Conservation (phyloP, 2,888 invertebrate genomes). For the Lycophotia porphyrea region DNA sequence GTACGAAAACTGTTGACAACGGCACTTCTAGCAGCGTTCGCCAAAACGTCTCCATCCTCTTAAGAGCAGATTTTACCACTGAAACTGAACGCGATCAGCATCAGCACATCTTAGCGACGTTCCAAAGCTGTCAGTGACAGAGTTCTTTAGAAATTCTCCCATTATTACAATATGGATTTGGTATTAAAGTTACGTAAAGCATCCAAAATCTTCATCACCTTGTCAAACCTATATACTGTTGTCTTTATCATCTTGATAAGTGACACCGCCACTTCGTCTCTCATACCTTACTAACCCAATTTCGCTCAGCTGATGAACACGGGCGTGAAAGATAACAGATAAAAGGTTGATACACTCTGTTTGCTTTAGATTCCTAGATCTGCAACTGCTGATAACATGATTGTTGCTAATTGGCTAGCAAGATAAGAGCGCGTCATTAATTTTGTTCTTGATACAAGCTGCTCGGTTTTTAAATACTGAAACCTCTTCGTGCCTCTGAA, state of each 20-base stretch:
- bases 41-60: background rate
- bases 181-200: background rate
- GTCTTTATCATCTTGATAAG: conserved; percentile 39
- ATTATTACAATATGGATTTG: background rate
- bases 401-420: conserved; percentile 53
- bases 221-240: background rate
- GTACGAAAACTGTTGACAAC: background rate
- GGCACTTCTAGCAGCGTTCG: background rate
- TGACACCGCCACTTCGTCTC: conserved; percentile 31
- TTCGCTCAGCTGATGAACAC: conserved; percentile 54
- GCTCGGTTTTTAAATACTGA: background rate
- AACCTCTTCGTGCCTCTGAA: background rate
- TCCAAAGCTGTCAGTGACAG: background rate
- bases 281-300: conserved; percentile 52
- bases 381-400: conserved; percentile 48
- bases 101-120: background rate
- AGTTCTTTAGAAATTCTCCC: background rate
- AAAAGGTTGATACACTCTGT: conserved; percentile 62
- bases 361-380: conserved; percentile 60
- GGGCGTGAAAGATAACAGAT: conserved; percentile 56
- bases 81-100: background rate
- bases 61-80: background rate
- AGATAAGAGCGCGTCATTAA: conserved; percentile 48
- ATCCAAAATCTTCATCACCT: background rate
- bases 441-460: conserved; percentile 21